Evolutionary conservation across 2,888 invertebrate genomes (phyloP), one percentile per base, ranked within the genome.

Genomic region (Drosophila pegasa): DNA sequence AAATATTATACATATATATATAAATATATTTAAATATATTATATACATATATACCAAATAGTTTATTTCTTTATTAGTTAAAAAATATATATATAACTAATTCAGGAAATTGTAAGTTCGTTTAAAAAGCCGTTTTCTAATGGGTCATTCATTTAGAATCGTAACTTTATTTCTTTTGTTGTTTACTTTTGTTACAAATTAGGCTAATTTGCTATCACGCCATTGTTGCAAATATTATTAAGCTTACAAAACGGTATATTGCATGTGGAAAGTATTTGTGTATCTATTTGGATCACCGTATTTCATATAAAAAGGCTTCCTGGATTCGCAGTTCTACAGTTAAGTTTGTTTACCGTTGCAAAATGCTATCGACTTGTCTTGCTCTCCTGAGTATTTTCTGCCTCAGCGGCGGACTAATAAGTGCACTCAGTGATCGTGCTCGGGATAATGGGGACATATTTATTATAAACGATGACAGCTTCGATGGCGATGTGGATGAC

Each of bases 401-500:
- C 31, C 18, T 73, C 6, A 33, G 43, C 9, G 9, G 43, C n/a
- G 43, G 16, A 2, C 27, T 27, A 7, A 27, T 35, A 3, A 22
- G 9, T 27, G 71, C 68, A 0, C 35, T 83, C 1, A 66, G 56
- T 25, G 71, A 82, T 62, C 74, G 59, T n/a, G 87, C 89, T 31
- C 89, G 71, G 71, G 74, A 91, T 60, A 91, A 90, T 74, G 91
- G 90, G 12, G 90, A 90, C 66, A 85, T 90, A 76, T 89, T 61
- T 65, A 88, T 84, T 25, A 64, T 88, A 22, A 75, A 50, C 47
- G 82, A 89, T 57, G 80, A 80, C n/a, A 77, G 67, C 20, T 84
- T 84, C 4, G 77, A 81, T 73, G 80, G 86, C 40, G 75, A 85
- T 56, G 29, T 78, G 40, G 74, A 87, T 48, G 84, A 78, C 27